Base-by-base conservation (phyloP, 2,113 vertebrate species). In the Axis porcinus region DNA sequence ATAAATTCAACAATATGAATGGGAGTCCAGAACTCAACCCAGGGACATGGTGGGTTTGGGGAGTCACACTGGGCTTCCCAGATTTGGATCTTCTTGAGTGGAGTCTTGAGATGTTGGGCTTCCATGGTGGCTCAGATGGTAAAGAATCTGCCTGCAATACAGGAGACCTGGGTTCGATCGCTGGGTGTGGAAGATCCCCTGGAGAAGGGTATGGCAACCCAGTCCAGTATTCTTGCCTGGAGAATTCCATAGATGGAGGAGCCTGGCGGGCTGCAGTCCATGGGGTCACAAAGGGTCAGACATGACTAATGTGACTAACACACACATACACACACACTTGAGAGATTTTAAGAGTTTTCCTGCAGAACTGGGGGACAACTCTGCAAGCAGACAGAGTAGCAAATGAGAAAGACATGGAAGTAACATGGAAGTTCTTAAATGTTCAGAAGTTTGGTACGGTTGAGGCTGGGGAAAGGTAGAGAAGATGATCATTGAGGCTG, bases 401-500 rank as follows among this genome's bases (percentile, higher is more conserved):
- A 15, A 4, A 1, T 33, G 2, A 6, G 4, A 36, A 27, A 47
- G 54, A n/a, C 8, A 8, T 33, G 45, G 15, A 28, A 23, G 5
- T 47, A 25, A 40, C 5, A 7, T 8, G 16, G 33, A 87, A 27
- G 19, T 19, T 52, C 88, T 57, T 78, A 43, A 33, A 43, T 3
- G 28, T 50, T 2, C 0, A 2, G 16, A 6, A 30, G 47, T 25
- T 30, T 28, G 5, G 7, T 12, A 13, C 17, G 33, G 16, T 11
- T 7, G 23, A 95, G 50, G 43, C 64, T 43, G 55, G 40, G 27
- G 16, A 33, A 57, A 64, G 62, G 8, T n/a, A 5, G 10, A 89
- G 28, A 43, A 67, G 19, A 16, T 17, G 23, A 19, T 30, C 47
- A 4, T 1, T 12, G 70, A 82, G 43, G 6, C 50, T 62, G 15